Evolutionary conservation across 2,113 vertebrate species (phyloP).

Genomic region (Apodemus sylvaticus): DNA sequence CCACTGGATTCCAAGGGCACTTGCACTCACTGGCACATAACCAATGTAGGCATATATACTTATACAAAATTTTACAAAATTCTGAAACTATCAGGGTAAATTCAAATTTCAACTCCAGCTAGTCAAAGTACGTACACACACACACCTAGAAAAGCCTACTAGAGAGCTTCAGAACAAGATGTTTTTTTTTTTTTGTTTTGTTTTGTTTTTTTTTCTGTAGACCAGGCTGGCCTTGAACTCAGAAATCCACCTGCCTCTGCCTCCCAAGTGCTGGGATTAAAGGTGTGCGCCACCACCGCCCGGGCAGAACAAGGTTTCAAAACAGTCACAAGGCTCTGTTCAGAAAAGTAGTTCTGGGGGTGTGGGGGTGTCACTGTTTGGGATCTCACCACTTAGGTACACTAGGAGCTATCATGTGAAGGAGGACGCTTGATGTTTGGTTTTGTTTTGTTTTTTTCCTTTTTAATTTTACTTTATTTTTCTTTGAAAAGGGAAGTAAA

Average conservation of each 20-base stretch:
- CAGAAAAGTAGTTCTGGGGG: background rate
- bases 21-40: background rate
- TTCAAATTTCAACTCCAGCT: background rate
- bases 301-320: conserved; percentile 5
- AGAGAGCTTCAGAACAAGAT: background rate
- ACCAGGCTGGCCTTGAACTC: too few relatives aligned
- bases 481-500: too few relatives aligned
- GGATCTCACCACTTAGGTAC: background rate
- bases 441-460: background rate
- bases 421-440: background rate
- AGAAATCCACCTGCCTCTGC: too few relatives aligned
- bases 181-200: too few relatives aligned
- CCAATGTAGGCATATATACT: background rate
- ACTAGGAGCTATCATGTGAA: background rate
- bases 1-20: background rate
- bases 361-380: background rate
- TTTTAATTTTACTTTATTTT: too few relatives aligned
- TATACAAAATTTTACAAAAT: background rate
- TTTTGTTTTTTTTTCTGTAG: too few relatives aligned
- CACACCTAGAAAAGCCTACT: background rate
- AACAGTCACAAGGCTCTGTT: background rate
- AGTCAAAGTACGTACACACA: background rate
- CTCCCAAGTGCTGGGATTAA: too few relatives aligned
- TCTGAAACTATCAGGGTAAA: background rate
- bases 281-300: too few relatives aligned